Base-by-base conservation (phyloP, 2,797 vertebrate species). In the Enteromius unitaeniatus region DNA sequence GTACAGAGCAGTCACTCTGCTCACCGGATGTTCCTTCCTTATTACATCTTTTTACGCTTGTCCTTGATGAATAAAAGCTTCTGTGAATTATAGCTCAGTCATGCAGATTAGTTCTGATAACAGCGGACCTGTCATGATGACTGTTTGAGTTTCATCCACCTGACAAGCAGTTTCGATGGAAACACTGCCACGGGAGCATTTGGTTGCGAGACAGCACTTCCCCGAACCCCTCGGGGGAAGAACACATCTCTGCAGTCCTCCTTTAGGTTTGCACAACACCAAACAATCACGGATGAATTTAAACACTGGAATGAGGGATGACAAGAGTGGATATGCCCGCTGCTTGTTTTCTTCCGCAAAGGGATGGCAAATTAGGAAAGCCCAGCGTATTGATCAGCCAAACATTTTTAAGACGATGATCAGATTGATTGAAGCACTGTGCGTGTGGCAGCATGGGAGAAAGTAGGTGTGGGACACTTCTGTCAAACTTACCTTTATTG, bases 401-500 rank as follows among this genome's bases (percentile, higher is more conserved):
- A 83, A 75, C 19, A 69, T 58, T 81, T 51, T 11, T 49, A 40
- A 62, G 74, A 45, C 17, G 2, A 70, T 85, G 74, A 51, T 83
- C 21, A 83, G 80, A 81, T 45, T 67, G 49, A 70, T 69, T 55
- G 31, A 83, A 83, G 62, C 47, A 34, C 31, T 23, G 68, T 55
- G 42, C 55, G 31, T 49, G 34, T 80, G 49, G 67, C 69, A 49
- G 40, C 31, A 65, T 47, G 40, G 31, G 14, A 45, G 19, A 37
- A 23, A 65, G 28, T 15, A 85, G 17, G 23, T 2, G 37, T 58
- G 19, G 62, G 14, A 51, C 80, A 70, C 40, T 62, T 73, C 78
- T 40, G 34, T 58, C 81, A 37, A 45, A 90, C 90, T 90, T 89
- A 91, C 89, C 87, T 84, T 87, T 68, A 91, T 84, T 53, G 88